Evolutionary conservation across 2,797 vertebrate genomes (phyloP), one percentile per base, ranked within the genome.

Genomic region (Columba guinea): DNA sequence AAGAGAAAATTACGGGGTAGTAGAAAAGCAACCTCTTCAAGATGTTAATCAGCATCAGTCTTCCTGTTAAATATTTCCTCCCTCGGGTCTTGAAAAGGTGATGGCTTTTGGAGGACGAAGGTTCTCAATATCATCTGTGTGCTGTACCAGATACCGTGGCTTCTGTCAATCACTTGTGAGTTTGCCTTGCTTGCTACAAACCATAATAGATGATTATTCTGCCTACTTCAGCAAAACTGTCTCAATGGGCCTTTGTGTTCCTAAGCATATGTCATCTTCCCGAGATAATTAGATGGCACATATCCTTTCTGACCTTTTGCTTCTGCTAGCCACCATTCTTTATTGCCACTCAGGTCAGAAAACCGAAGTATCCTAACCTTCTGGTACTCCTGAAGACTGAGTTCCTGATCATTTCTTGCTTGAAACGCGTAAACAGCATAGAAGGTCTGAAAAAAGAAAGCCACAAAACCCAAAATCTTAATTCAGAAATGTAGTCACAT

Each of bases 281-380:
- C 99, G 1, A 99, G 98, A 93, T 99, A 99, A 98, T 99, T 99
- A 83, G 99, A 99, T 5, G 99, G 99, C 26, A 99, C 99, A 0
- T 99, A 99, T 56, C 99, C 99, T 90, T 92, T 99, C 91, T 99
- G 99, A 69, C 99, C 99, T 32, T 99, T 98, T 9, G 98, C 98
- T 97, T 99, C 99, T 4, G 99, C 99, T 52, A 99, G 94, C 99
- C 99, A 99, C 99, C 99, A 99, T 78, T 99, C 99, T 93, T 98
- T 99, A 89, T 99, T 99, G 58, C 99, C 99, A 64, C 99, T 99
- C 70, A 99, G 97, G 97, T 99, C 99, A 21, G 98, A 98, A 97
- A 99, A 99, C 83, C 97, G 76, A 65, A 99, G 98, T 94, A 99
- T 99, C 16, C 98, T 98, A 80, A 99, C 99, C 52, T 98, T 98